Percentiles rank a stretch among this genome's conserved stretches.
These are phyloP conservation scores for Reticulitermes speratus DNA, from an alignment of 1,140 invertebrate species.

Conservation along the genomic window DNA sequence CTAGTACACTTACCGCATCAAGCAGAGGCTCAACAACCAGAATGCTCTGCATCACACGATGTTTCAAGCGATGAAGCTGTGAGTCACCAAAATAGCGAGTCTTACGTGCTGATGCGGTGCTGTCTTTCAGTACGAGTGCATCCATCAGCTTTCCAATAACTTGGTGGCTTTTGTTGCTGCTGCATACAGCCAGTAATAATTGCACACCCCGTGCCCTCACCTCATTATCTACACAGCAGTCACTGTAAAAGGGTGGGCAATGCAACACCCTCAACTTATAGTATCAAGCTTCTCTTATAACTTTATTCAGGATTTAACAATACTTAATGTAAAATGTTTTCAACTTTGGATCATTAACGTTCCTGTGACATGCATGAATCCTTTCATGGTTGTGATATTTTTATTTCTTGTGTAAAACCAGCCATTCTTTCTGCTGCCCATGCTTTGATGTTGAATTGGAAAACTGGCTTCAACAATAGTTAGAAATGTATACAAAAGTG, in stretches of 20 bases:
- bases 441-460: no score
- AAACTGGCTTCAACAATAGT: no score
- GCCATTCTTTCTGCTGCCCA: no score
- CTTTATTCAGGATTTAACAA: no score
- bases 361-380: no score
- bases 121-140: constrained; percentile 37
- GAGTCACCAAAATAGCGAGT: constrained; percentile 57
- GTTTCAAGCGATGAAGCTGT: constrained; percentile 50
- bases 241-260: constrained; percentile 27
- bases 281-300: no score
- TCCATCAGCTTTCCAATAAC: constrained; percentile 32
- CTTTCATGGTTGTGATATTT: no score
- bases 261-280: no score
- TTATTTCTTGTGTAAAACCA: no score
- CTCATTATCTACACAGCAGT: constrained; percentile 41
- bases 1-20: constrained; percentile 38
- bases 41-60: constrained; percentile 53
- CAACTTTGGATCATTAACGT: no score
- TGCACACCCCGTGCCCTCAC: constrained; percentile 43
- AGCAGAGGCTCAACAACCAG: constrained; percentile 48
- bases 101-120: constrained; percentile 39
- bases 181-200: constrained; percentile 33
- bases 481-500: no score
- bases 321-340: no score
- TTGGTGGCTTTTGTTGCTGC: constrained; percentile 38